phyloP scores from a whole-genome alignment of 1,140 invertebrate genomes.

The Bombus huntii region DNA sequence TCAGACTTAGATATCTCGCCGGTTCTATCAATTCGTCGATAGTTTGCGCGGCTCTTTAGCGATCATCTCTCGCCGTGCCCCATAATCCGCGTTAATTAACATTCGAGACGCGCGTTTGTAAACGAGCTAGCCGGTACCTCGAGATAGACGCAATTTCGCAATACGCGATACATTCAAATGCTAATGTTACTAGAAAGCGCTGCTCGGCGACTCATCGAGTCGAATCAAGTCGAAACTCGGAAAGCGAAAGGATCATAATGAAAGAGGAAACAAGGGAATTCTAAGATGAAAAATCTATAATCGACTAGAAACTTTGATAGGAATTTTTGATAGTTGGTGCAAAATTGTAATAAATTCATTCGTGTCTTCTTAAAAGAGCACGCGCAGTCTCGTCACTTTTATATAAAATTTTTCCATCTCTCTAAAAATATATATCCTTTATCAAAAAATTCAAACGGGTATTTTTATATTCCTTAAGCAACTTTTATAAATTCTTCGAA shows the following conservation, averaged over 20 bases:
- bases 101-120: not conserved
- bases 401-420: too few relatives aligned
- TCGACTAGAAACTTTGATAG: not conserved
- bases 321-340: too few relatives aligned
- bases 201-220: not conserved
- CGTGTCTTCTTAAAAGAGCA: too few relatives aligned
- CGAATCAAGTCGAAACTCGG: not conserved
- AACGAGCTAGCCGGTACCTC: not conserved
- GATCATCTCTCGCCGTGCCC: not conserved
- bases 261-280: not conserved
- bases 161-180: conserved; percentile 1
- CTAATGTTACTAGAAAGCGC: conserved; percentile 20
- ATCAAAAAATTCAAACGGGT: too few relatives aligned
- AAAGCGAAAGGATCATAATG: not conserved
- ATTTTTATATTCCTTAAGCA: too few relatives aligned
- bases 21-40: not conserved
- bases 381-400: too few relatives aligned
- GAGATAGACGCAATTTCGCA: conserved; percentile 6
- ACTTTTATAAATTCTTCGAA: too few relatives aligned
- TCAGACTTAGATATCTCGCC: not conserved
- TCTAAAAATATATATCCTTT: too few relatives aligned
- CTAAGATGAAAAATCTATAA: too few relatives aligned
- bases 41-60: not conserved
- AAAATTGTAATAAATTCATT: too few relatives aligned
- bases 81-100: conserved; percentile 19